Evolutionary conservation across 37 sponge, comb jelly and placozoan genomes (phyloP), one percentile per base, ranked within the genome.

Genomic region (Agelas oroides): DNA sequence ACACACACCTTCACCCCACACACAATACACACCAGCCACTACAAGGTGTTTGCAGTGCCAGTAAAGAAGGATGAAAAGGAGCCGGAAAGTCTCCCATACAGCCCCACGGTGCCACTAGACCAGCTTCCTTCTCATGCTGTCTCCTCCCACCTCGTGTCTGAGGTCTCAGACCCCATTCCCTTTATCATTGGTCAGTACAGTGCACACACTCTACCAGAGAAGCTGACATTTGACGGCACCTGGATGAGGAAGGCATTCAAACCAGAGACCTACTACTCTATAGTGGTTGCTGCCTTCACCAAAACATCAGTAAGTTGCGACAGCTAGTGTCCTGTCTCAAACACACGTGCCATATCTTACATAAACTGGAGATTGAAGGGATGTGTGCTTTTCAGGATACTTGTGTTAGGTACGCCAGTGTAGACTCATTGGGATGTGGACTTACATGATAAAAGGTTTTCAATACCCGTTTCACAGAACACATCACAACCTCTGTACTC

Each of bases 21-120:
- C 46, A 46, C 8, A 12, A 8, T 8, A 46, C 46, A 32, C 12
- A 54, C 38, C 65, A 87, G 86, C 33, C 84, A 83, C 40, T 92
- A 88, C 41, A 62, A 57, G 39, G 57, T 87, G 59, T 46, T 81
- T 74, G 89, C 88, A 23, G 75, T 87, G 21, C 85, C 93, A 75
- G 69, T 87, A 30, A 21, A 38, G 31, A 76, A 41, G 60, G 53
- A 2, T 11, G 65, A 36, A 1, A 31, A 2, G n/a, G 37, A 73
- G 13, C 65, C 89, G 8, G n/a, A 32, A 52, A 87, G 57, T 36
- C 60, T 55, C 21, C 79, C 88, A 40, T 83, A 56, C 35, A 57
- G 62, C 15, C 75, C 86, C 14, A 18, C 65, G 18, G 54, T 76
- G 15, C 81, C 86, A 23, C 40, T 67, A 19, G 24, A 57, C 2